Base-by-base conservation (phyloP, 2,888 invertebrate species). In the Scaptomyza reducta region DNA sequence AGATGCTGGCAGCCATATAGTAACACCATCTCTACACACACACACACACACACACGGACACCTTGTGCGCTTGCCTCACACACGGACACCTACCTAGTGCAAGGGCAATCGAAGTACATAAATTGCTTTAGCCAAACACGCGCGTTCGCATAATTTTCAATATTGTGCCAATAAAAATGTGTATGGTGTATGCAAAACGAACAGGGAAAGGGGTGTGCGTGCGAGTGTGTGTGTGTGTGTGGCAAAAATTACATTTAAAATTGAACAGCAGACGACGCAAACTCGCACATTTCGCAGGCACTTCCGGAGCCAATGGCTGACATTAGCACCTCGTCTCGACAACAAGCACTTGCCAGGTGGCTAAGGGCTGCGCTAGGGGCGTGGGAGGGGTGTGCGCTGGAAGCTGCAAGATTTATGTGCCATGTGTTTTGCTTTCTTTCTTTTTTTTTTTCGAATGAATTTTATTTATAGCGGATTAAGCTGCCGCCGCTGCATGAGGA, bases 81-180 rank as follows among this genome's bases (percentile, higher is more conserved):
- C 18, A 38, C 38, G 14, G 3, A 5, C 6, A 38, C 38, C 38
- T 9, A 5, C 6, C n/a, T 35, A 38, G 14, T 16, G 40, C 4
- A 29, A 50, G 22, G 60, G 42, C 42, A 53, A 65, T 66, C 54
- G 31, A 67, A 80, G 74, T 66, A 68, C 74, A 83, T 79, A 82
- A 82, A 82, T 82, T 84, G 81, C 66, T 72, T 85, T 74, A 69
- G 79, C 67, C 70, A 66, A 77, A 77, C 77, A 77, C 74, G 77
- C 86, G 80, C 68, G 64, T 71, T 82, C 78, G 87, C 82, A 87
- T 82, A 87, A 82, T 82, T 82, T 82, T 82, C 87, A 82, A 82
- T 82, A 80, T 86, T 78, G 69, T 61, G 83, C 80, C 87, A 86
- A 86, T 86, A 86, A 86, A 79, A 76, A 70, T 22, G 22, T 22